These are phyloP conservation scores for Porites australiensis DNA, from an alignment of 64 coral and sea anemone species.

Conservation along the genomic window DNA sequence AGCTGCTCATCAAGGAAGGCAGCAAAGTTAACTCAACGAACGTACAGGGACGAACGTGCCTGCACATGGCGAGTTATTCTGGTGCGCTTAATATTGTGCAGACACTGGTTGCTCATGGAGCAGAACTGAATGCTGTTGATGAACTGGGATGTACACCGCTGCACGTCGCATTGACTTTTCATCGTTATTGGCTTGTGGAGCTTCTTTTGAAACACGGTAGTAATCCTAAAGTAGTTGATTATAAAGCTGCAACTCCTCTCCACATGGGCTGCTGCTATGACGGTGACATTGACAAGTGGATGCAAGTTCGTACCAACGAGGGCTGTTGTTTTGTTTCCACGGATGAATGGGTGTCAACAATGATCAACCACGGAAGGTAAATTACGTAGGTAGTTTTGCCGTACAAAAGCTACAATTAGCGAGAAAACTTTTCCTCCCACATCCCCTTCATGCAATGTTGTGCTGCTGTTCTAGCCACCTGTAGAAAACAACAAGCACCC, in stretches of 20 bases:
- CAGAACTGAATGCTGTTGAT: background rate
- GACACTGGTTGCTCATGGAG: background rate
- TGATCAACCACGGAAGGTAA: too few relatives aligned
- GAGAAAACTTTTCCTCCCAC: too few relatives aligned
- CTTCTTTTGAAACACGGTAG: background rate
- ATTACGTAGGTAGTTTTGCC: too few relatives aligned
- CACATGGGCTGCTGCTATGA: background rate
- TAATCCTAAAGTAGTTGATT: slow-evolving; percentile 4
- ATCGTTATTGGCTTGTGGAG: background rate
- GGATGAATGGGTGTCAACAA: too few relatives aligned
- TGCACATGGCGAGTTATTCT: slow-evolving; percentile 23
- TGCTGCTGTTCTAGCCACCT: too few relatives aligned
- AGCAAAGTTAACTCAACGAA: slow-evolving; percentile 21
- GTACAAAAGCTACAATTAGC: too few relatives aligned
- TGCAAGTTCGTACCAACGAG: too few relatives aligned
- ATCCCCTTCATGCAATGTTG: too few relatives aligned
- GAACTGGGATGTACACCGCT: slow-evolving; percentile 10
- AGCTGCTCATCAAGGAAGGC: slow-evolving; percentile 3
- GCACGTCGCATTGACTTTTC: background rate
- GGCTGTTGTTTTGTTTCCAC: too few relatives aligned
- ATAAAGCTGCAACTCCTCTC: background rate
- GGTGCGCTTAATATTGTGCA: background rate
- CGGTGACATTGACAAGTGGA: too few relatives aligned
- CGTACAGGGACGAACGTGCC: background rate
- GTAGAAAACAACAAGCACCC: too few relatives aligned